Conservation (phyloP, 1,140 invertebrate species). For the Brachionus rubens region DNA sequence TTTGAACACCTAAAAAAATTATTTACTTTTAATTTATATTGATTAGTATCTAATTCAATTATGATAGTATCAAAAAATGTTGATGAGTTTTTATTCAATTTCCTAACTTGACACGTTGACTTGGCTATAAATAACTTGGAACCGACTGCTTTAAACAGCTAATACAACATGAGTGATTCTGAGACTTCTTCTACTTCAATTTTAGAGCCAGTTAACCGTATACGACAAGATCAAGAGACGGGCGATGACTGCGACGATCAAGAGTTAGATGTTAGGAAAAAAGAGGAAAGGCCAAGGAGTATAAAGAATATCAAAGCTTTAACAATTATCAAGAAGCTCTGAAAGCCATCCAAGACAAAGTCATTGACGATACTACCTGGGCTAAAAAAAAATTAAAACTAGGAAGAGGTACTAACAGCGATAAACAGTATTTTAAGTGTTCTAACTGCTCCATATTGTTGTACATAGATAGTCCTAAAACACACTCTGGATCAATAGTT, state of each 20-base stretch:
- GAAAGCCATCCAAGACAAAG: neutral
- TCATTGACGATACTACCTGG: neutral
- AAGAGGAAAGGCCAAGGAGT: neutral
- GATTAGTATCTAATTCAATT: no score
- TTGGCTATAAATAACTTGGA: no score
- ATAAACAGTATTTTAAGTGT: neutral
- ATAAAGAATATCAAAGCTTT: neutral
- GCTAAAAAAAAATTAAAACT: neutral
- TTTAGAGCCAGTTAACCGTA: neutral
- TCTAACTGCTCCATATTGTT: neutral
- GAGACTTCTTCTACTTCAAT: neutral
- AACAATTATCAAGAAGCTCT: neutral
- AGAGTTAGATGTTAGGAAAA: neutral
- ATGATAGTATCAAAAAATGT: no score
- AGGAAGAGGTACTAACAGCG: neutral
- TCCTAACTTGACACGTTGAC: no score
- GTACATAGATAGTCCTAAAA: constrained; percentile 1
- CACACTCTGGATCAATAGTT: neutral
- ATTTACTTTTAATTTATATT: no score
- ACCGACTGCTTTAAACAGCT: neutral
- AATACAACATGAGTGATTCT: neutral
- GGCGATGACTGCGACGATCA: neutral
- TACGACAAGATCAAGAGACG: neutral
- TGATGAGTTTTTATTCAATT: no score
- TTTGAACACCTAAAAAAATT: no score